Percentiles rank a stretch among this genome's conserved stretches.
These are phyloP conservation scores for Tenrec ecaudatus DNA, from an alignment of 2,113 vertebrate species.

Conservation along the genomic window DNA sequence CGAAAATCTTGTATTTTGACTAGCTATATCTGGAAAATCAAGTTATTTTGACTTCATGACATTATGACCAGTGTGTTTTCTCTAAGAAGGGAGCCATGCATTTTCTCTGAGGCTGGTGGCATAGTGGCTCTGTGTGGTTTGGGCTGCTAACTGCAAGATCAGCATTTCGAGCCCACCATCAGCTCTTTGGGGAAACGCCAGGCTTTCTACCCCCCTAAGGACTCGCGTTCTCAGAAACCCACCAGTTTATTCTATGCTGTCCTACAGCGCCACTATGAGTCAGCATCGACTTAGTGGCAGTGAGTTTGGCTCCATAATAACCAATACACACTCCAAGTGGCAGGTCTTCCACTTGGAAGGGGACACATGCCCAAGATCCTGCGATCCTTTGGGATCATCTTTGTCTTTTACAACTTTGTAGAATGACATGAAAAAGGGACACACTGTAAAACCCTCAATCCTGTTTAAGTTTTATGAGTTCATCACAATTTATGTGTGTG, in stretches of 20 bases:
- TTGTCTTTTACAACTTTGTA: slow-evolving; percentile 3
- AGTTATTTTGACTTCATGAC: neutral
- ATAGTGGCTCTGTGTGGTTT: too few relatives aligned
- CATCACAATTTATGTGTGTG: slow-evolving; percentile 20
- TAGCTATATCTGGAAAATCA: neutral
- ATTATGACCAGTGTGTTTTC: neutral
- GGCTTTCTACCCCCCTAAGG: too few relatives aligned
- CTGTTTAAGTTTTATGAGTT: slow-evolving; percentile 24
- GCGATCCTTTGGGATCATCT: neutral
- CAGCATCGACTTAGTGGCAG: too few relatives aligned
- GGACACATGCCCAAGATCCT: neutral
- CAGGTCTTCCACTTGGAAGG: neutral
- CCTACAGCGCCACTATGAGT: too few relatives aligned
- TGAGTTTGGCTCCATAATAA: too few relatives aligned
- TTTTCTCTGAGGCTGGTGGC: neutral
- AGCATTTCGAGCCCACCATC: too few relatives aligned
- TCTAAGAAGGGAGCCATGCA: neutral
- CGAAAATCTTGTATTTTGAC: neutral
- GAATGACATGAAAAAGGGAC: neutral
- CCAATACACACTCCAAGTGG: neutral
- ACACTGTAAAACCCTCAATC: neutral
- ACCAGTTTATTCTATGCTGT: too few relatives aligned
- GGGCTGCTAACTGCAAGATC: too few relatives aligned
- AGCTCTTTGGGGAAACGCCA: too few relatives aligned
- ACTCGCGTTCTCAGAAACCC: too few relatives aligned